A percentile compares a stretch with the other conserved stretches of the same genome.
Conservation (phyloP, 2,113 vertebrate genomes). For the Mus spicilegus region DNA sequence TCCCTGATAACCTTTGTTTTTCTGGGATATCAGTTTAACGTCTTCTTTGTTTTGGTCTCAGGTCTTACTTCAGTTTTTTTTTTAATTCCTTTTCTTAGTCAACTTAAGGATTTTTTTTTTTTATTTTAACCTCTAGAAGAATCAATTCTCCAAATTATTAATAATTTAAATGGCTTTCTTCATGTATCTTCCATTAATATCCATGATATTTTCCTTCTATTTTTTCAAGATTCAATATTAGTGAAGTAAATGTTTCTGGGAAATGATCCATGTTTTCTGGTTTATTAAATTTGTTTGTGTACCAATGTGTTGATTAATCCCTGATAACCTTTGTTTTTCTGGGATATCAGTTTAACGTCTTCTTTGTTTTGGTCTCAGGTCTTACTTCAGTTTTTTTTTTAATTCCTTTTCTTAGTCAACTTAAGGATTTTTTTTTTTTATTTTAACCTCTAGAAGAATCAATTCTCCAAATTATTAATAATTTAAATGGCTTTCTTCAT, state of each 20-base stretch:
- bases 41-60: neutral
- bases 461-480: neutral
- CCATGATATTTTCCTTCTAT: neutral
- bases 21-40: neutral
- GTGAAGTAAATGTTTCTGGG: neutral
- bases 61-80: neutral
- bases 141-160: neutral
- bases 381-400: neutral
- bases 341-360: neutral
- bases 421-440: no score
- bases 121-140: neutral
- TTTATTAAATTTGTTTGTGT: neutral
- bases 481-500: neutral
- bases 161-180: neutral
- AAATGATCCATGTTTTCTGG: neutral
- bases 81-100: neutral
- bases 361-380: neutral
- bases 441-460: neutral
- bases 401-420: neutral
- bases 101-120: neutral
- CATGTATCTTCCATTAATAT: neutral
- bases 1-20: neutral
- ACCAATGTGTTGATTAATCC: neutral
- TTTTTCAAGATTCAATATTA: neutral
- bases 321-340: neutral